These are phyloP conservation scores for Smittia sp. DNA, from an alignment of 2,888 invertebrate genomes.

Conservation along the genomic window DNA sequence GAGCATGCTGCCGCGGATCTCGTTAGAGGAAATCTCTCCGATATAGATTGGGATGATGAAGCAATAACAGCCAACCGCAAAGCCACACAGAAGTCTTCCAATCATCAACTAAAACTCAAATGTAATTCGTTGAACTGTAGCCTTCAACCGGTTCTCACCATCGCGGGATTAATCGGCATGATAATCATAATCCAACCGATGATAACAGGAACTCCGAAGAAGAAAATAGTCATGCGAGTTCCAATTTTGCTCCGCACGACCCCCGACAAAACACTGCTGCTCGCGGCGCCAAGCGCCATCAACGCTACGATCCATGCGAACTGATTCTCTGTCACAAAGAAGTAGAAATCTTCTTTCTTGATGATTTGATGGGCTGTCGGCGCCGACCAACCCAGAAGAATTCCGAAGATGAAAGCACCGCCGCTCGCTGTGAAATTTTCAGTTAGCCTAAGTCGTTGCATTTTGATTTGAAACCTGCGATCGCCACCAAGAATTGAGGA, in stretches of 20 bases:
- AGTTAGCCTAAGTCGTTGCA: not conserved
- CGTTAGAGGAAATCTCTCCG: constrained; percentile 6
- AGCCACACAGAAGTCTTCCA: constrained; percentile 19
- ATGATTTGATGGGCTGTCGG: not conserved
- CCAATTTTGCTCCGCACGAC: constrained; percentile 6
- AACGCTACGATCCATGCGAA: constrained; percentile 20
- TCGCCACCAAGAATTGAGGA: not conserved
- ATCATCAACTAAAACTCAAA: not conserved
- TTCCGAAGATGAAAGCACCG: constrained; percentile 19
- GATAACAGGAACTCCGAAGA: not conserved
- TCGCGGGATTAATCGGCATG: not conserved
- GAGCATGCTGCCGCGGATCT: constrained; percentile 17
- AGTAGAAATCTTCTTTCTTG: constrained; percentile 7
- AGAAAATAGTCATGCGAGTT: not conserved
- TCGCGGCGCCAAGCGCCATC: not conserved
- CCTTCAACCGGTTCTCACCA: constrained; percentile 9
- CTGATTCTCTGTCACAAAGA: constrained; percentile 21
- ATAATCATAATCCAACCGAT: constrained; percentile 18
- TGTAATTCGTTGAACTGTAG: not conserved
- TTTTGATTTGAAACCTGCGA: not conserved
- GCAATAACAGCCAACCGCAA: not conserved
- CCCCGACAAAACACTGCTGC: not conserved
- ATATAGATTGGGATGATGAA: constrained; percentile 24
- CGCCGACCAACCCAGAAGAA: not conserved
- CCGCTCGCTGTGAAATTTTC: constrained; percentile 6